Base-by-base conservation (phyloP, 2,888 invertebrate species). In the Frankliniella intonsa region DNA sequence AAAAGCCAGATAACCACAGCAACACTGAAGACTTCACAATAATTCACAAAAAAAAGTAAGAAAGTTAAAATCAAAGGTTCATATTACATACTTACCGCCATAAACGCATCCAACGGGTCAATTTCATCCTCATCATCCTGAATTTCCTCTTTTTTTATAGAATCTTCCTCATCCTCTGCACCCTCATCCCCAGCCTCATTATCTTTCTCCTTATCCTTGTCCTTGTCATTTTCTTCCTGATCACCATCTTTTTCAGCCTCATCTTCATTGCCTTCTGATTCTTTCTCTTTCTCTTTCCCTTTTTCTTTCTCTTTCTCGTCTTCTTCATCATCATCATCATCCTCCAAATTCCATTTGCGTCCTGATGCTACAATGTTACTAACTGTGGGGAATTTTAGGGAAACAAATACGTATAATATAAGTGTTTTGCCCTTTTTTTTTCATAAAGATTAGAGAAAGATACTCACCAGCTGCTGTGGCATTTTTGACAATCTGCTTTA, bases 41-140 rank as follows among this genome's bases (percentile, higher is more conserved):
- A 5, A 38, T 38, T 38, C 5, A 3, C 2, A 55, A 55, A 17
- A 12, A 55, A 55, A 17, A 55, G 3, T 38, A 50, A 38, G 17
- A 80, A 50, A 80, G 1, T 80, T 80, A 12, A n/a, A 49, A 50
- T n/a, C 2, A 82, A 19, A 81, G 22, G 11, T 49, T 19, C 19
- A 38, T 17, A 22, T 49, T 81, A 82, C 91, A 49, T 81, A 82
- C 91, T 91, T 89, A 94, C 95, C 88, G 94, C 93, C 99, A 99
- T 99, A 87, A 94, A 99, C 10, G 98, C 99, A 91, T 99, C 99
- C 50, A 99, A 89, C 0, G 99, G 95, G 90, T 99, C 99, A 80
- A 96, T 92, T 87, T 97, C 97, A 84, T 95, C 95, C 85, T 93
- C 93, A 83, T 89, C 90, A 82, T 88, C 89, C 80, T 88, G 88